Conservation (phyloP, 2,888 invertebrate species). For the Aspidiotus destructor region DNA sequence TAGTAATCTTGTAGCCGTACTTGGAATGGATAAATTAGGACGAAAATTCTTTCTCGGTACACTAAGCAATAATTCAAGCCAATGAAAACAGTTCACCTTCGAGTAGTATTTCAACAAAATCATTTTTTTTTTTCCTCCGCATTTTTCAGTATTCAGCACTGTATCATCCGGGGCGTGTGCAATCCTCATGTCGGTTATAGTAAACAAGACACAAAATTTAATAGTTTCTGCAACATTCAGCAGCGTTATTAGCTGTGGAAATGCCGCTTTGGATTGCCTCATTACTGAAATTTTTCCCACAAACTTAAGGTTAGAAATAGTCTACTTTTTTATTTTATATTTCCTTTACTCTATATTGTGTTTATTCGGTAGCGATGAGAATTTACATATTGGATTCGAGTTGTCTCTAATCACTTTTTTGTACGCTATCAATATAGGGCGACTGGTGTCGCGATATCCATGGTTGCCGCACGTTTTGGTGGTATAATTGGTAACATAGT, state of each 20-base stretch:
- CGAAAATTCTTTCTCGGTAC: constrained; percentile 72
- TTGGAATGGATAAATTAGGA: constrained; percentile 76
- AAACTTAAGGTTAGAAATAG: constrained; percentile 58
- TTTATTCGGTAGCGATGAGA: too few species aligned
- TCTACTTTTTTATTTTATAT: neutral
- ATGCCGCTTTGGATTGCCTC: constrained; percentile 81
- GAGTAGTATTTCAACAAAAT: too few species aligned
- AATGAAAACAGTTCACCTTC: neutral
- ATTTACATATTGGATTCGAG: too few species aligned
- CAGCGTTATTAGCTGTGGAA: constrained; percentile 78
- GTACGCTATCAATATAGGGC: constrained; percentile 50
- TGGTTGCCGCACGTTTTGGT: constrained; percentile 80
- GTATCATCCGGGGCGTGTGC: constrained; percentile 75
- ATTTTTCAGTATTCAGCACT: constrained; percentile 64
- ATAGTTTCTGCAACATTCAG: constrained; percentile 76
- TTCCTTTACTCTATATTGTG: too few species aligned
- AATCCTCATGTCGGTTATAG: constrained; percentile 73
- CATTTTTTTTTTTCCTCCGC: neutral
- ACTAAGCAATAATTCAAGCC: constrained; percentile 26
- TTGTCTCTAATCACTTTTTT: too few species aligned
- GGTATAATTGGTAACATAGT: constrained; percentile 82
- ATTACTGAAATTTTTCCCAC: constrained; percentile 91
- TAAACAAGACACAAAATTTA: constrained; percentile 71
- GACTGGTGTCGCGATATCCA: constrained; percentile 81
- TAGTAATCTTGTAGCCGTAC: constrained; percentile 69